phyloP scores from a whole-genome alignment of 2,888 invertebrate species.

The Cheilosia impressa region DNA sequence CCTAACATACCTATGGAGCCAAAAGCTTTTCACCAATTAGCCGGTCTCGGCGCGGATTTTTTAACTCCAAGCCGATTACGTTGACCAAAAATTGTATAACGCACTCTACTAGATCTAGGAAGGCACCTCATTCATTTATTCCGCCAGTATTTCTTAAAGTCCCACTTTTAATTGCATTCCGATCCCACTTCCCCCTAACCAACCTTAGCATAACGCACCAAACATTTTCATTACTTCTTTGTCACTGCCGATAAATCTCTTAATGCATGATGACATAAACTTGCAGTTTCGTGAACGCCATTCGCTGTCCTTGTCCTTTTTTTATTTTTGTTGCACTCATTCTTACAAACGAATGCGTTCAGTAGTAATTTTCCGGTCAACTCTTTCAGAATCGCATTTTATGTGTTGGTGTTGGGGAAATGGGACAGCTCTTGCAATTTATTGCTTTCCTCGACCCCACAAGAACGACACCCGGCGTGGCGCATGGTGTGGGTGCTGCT shows the following conservation, averaged over 20 bases:
- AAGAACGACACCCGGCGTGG: neutral
- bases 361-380: conserved; percentile 49
- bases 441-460: conserved; percentile 3
- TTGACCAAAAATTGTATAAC: too few relatives aligned
- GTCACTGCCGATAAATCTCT: conserved; percentile 20
- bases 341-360: conserved; percentile 9
- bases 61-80: too few relatives aligned
- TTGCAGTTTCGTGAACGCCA: neutral
- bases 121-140: too few relatives aligned
- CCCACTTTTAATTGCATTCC: too few relatives aligned
- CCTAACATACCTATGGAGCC: too few relatives aligned
- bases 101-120: too few relatives aligned
- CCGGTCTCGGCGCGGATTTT: too few relatives aligned
- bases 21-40: too few relatives aligned
- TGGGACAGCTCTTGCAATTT: conserved; percentile 38
- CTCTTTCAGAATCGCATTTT: conserved; percentile 28
- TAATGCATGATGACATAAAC: conserved; percentile 18
- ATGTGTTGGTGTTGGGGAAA: neutral
- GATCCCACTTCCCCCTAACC: too few relatives aligned
- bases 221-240: conserved; percentile 9
- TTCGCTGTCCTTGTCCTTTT: neutral
- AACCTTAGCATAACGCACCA: neutral
- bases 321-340: neutral
- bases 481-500: neutral
- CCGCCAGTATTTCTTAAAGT: too few relatives aligned